Base-by-base conservation (phyloP, 2,888 invertebrate species). In the Lathronympha strigana region DNA sequence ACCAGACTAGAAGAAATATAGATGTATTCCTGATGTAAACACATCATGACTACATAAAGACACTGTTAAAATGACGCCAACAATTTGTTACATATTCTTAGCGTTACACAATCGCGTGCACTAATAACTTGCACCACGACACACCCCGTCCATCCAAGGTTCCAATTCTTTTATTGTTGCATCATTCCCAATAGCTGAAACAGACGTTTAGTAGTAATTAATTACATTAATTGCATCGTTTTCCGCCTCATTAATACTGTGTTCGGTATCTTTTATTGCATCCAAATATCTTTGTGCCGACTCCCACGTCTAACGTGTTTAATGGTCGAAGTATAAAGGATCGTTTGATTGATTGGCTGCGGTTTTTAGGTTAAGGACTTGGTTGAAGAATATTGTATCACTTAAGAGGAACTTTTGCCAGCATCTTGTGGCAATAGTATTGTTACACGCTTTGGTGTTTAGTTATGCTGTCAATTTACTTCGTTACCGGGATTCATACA, bases 151-250 rank as follows among this genome's bases (percentile, higher is more conserved):
- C 66, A 49, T 40, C 61, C 66, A 66, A 57, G 53, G 31, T 63
- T 60, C 68, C 66, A 64, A 63, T 71, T 69, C 68, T 49, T 68
- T 73, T 71, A 73, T 73, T 71, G 67, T 70, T 58, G 66, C 68
- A 68, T 69, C 53, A 71, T 67, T 67, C 68, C 61, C 69, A 66
- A 70, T 70, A 71, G 71, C 62, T 58, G 54, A 63, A 68, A 49
- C 60, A 63, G 57, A 67, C 63, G 53, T 63, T 67, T 67, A 64
- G 63, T 63, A 58, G 66, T 71, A 76, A 84, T 84, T 83, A 79
- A 82, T 85, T 72, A 76, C 67, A 71, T 77, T 82, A 82, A 85
- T 83, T 78, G 78, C 77, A 69, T 79, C 75, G 77, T 79, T 83
- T 81, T 80, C 75, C 76, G 79, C 72, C 76, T 79, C 79, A 81